Conservation (phyloP, 1,140 invertebrate species). For the Rhopalosiphum maidis region DNA sequence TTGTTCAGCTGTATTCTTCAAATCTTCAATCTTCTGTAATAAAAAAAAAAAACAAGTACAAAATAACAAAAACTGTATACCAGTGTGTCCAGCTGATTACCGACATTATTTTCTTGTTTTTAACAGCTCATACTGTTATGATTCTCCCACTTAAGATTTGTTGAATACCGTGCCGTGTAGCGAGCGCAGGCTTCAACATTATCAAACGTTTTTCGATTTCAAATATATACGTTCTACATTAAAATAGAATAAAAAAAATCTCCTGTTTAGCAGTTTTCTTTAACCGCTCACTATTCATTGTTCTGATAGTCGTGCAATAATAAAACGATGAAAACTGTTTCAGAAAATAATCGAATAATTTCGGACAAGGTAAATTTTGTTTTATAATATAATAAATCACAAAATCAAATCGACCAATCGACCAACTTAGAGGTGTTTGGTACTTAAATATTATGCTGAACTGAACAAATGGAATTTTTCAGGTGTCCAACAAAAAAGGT, state of each 20-base stretch:
- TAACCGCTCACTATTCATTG: background rate
- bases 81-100: too few relatives aligned
- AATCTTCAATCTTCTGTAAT: too few relatives aligned
- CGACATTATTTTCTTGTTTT: too few relatives aligned
- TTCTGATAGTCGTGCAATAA: background rate
- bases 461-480: background rate
- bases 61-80: too few relatives aligned
- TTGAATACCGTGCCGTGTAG: background rate
- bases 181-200: too few relatives aligned
- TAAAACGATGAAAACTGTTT: slow-evolving; percentile 33
- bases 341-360: slow-evolving; percentile 11
- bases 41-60: too few relatives aligned
- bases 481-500: slow-evolving; percentile 48
- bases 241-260: background rate
- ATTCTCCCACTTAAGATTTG: background rate
- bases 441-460: background rate
- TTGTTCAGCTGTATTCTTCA: too few relatives aligned
- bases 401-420: background rate
- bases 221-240: background rate
- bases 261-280: background rate
- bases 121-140: background rate
- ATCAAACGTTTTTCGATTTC: background rate
- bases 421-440: too few relatives aligned
- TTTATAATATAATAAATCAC: background rate
- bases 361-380: slow-evolving; percentile 21